Base-by-base conservation (phyloP, 2,797 vertebrate genomes). In the Poecilia gillii region DNA sequence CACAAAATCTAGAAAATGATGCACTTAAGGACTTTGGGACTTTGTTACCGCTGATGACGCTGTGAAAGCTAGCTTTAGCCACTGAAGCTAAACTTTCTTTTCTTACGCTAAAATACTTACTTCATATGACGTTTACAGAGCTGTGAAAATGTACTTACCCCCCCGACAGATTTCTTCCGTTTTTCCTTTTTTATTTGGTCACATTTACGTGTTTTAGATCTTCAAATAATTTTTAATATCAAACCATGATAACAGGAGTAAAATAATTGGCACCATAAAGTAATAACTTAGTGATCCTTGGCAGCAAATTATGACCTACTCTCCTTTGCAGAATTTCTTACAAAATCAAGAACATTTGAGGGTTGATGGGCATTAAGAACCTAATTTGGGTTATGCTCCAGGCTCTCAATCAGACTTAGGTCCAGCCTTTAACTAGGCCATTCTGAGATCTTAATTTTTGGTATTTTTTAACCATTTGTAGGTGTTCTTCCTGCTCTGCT, bases 11-110 rank as follows among this genome's bases (percentile, higher is more conserved):
- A 76, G 86, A 49, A 88, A 85, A 92, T 85, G 91, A 83, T 91
- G 83, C 89, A 87, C 87, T 83, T 78, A 82, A 81, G 80, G 87
- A 91, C 87, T 86, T 82, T 85, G 82, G 75, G 88, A 88, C 84
- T 92, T 92, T 90, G 89, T 89, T 89, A 84, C 87, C 90, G 84
- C 83, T 82, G 83, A 82, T 78, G 84, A 81, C 59, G 90, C 91
- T 92, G 89, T 90, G 87, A 93, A 81, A 80, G 86, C 80, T 86
- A 88, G 89, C 83, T 91, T 89, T 84, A 87, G 90, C 83, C 85
- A 80, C 85, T 85, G 72, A 84, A 85, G 78, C 77, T 81, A 36
- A 74, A 73, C 49, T 73, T 81, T 80, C n/a, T 64, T 82, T 62
- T 64, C 41, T 14, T 77, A 70, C 82, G 88, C 76, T 74, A 0